Base-by-base conservation (phyloP, 2,797 vertebrate genomes). In the Apodemus agrarius region DNA sequence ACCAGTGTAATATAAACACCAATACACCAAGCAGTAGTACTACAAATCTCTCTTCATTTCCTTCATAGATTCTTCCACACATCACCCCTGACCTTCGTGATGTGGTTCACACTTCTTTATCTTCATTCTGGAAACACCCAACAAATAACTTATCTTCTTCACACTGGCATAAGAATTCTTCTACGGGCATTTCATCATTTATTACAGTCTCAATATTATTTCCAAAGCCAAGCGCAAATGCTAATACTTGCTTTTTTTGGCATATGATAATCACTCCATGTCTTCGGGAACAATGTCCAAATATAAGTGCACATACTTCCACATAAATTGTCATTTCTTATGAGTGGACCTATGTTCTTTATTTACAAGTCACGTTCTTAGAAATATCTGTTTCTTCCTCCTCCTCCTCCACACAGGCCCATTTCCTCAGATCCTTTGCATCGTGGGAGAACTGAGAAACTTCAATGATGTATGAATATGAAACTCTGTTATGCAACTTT, bases 241-340 rank as follows among this genome's bases (percentile, higher is more conserved):
- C 9, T 54, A 13, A 90, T 49, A 67, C 76, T 24, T 76, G 19
- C 9, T 72, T 29, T 43, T 43, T 65, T 22, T 84, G 40, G 13
- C 22, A 57, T 69, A 81, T 81, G 49, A 91, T 75, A 89, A 76
- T 78, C 12, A 29, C 22, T 79, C 2, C 26, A 87, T 11, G 37
- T 17, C 1, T 16, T 93, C 22, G 1, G 6, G 76, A 86, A 78
- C 29, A 1, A 22, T 63, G 24, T 79, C 11, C 49, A 37, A 21
- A n/a, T 63, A 34, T 69, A 34, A 85, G 86, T 67, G 4, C 1
- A 46, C 49, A 37, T 75, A 84, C 22, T 82, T 63, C 12, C 12
- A 82, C 46, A 82, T 52, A 46, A 65, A 49, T 24, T 86, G 43
- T 72, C 49, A 85, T 31, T 80, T 92, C 63, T 93, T 8, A 79